These are phyloP conservation scores for Gastrophryne carolinensis DNA, from an alignment of 2,797 vertebrate species.

Conservation along the genomic window DNA sequence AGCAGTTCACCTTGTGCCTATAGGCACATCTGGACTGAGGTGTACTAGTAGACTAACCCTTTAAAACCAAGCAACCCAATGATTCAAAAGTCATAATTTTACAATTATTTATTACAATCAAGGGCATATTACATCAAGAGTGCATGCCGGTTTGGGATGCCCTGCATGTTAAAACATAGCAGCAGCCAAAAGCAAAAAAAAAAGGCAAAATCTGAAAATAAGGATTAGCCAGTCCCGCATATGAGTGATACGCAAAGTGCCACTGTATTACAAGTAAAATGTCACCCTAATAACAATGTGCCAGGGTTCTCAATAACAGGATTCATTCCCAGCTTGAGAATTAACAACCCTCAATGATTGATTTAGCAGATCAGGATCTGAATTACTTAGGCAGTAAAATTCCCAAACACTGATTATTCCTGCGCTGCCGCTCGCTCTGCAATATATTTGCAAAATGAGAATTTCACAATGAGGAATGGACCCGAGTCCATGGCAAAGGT, in stretches of 20 bases:
- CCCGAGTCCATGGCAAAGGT: neutral
- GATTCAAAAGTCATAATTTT: too few relatives aligned
- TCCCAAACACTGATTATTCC: slow-evolving; percentile 1
- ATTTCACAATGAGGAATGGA: slow-evolving; percentile 10
- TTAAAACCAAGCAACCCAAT: too few relatives aligned
- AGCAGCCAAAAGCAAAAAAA: too few relatives aligned
- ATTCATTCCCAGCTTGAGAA: neutral
- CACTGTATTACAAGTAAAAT: neutral
- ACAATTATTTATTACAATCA: too few relatives aligned
- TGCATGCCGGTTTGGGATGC: too few relatives aligned
- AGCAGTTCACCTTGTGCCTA: too few relatives aligned
- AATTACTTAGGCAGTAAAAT: slow-evolving; percentile 11
- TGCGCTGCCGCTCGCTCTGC: neutral
- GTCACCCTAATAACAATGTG: neutral
- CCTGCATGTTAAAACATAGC: too few relatives aligned
- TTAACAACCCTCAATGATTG: neutral
- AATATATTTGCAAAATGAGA: slow-evolving; percentile 6
- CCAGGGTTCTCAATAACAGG: neutral
- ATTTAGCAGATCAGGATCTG: neutral
- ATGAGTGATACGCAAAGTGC: neutral
- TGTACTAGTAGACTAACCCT: too few relatives aligned
- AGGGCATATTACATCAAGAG: too few relatives aligned
- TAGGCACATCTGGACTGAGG: too few relatives aligned
- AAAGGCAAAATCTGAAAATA: too few relatives aligned
- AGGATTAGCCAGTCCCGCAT: neutral